These are phyloP conservation scores for Microtus ochrogaster DNA, from an alignment of 2,113 vertebrate genomes.

Conservation along the genomic window DNA sequence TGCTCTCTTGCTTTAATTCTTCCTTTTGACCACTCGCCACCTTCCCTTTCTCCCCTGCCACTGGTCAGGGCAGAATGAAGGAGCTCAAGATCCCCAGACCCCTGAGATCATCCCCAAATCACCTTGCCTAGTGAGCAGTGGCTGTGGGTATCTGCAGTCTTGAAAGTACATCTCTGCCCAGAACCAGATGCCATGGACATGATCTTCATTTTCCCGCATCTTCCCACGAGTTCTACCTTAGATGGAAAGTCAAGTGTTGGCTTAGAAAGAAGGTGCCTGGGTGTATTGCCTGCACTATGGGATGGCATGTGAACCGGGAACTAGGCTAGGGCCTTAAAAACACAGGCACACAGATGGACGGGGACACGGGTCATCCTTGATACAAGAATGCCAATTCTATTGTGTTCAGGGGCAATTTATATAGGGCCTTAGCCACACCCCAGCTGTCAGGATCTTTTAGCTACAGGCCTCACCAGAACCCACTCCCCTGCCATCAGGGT, in stretches of 20 bases:
- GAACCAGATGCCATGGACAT: background rate
- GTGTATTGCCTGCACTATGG: too few relatives aligned
- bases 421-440: too few relatives aligned
- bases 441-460: too few relatives aligned
- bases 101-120: background rate
- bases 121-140: conserved; percentile 1
- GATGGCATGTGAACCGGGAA: too few relatives aligned
- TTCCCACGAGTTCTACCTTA: background rate
- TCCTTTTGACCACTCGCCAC: background rate
- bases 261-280: conserved; percentile 28
- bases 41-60: background rate
- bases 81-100: background rate
- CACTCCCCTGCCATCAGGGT: too few relatives aligned
- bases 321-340: too few relatives aligned
- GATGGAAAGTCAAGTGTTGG: background rate
- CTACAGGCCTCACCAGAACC: too few relatives aligned
- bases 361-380: too few relatives aligned
- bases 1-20: background rate
- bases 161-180: background rate
- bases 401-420: too few relatives aligned
- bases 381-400: too few relatives aligned
- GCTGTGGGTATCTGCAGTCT: background rate
- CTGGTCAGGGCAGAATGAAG: background rate
- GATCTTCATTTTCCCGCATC: background rate
- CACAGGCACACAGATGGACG: too few relatives aligned